Percentiles rank a stretch among this genome's conserved stretches.
Evolutionary conservation across 2,113 vertebrate genomes (phyloP).

Genomic region (Myanophis thanlyinensis): DNA sequence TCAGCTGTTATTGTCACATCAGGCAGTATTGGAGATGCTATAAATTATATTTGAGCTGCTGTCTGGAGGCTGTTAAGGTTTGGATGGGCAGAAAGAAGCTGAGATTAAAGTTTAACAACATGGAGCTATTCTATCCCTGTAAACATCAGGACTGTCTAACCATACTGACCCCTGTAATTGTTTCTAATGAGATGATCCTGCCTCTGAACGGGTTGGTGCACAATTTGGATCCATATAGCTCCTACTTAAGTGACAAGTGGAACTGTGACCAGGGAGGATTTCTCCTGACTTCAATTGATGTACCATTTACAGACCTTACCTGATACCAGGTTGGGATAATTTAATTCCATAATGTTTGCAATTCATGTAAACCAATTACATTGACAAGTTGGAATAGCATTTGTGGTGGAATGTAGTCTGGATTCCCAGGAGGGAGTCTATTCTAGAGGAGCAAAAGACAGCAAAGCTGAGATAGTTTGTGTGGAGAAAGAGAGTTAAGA

Average conservation of each 20-base stretch:
- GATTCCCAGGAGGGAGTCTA: too few species aligned
- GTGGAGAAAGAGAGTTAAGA: too few species aligned
- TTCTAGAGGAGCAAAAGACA: too few species aligned
- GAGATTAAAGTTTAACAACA: neutral
- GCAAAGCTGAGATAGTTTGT: too few species aligned
- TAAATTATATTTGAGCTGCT: neutral
- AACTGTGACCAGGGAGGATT: neutral
- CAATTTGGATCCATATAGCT: neutral
- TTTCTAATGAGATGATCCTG: neutral
- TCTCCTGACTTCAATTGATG: neutral
- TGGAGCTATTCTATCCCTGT: neutral
- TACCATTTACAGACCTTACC: neutral
- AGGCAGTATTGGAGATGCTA: neutral
- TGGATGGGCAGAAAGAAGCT: neutral
- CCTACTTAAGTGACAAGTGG: neutral
- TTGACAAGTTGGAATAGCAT: neutral
- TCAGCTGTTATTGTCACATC: neutral
- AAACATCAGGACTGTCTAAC: neutral
- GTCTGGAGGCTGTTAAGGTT: neutral
- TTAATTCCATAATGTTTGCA: neutral
- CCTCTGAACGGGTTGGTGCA: neutral
- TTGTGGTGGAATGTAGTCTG: neutral
- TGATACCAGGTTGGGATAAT: neutral
- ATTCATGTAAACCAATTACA: neutral
- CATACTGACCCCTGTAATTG: neutral